Conservation (phyloP, 2,113 vertebrate species). For the Anhinga anhinga region DNA sequence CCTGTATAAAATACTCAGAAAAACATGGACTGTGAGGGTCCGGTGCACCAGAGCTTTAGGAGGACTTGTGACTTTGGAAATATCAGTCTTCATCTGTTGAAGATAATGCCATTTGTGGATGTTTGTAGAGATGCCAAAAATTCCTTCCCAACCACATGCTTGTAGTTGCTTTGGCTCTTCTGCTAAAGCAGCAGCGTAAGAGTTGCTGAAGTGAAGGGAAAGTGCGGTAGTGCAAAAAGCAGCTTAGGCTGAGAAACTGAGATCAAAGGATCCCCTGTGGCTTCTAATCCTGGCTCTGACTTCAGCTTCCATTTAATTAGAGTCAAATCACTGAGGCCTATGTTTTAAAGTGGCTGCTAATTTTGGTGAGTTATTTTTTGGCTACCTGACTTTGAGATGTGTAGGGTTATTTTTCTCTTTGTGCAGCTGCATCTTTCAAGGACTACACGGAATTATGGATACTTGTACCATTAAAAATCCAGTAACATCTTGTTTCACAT, state of each 20-base stretch:
- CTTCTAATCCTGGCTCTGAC: constrained; percentile 22
- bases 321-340: constrained; percentile 6
- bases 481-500: not conserved
- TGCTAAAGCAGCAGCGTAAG: not conserved
- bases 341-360: constrained; percentile 29
- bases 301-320: constrained; percentile 30
- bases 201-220: constrained; percentile 8
- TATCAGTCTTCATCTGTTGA: not conserved
- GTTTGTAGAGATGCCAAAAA: constrained; percentile 28
- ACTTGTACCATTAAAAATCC: not conserved
- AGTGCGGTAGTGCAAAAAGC: not conserved
- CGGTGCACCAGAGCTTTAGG: not conserved
- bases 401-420: not conserved
- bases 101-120: constrained; percentile 13
- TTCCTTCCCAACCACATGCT: constrained; percentile 4
- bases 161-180: not conserved
- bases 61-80: not conserved
- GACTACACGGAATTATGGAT: not conserved
- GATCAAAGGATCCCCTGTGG: constrained; percentile 55
- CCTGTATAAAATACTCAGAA: not conserved
- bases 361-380: constrained; percentile 2
- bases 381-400: not conserved
- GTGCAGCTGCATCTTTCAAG: not conserved
- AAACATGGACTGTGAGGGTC: not conserved
- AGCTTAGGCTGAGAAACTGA: constrained; percentile 3